phyloP scores from a whole-genome alignment of 2,797 vertebrate species.

The Otolemur crassicaudatus region DNA sequence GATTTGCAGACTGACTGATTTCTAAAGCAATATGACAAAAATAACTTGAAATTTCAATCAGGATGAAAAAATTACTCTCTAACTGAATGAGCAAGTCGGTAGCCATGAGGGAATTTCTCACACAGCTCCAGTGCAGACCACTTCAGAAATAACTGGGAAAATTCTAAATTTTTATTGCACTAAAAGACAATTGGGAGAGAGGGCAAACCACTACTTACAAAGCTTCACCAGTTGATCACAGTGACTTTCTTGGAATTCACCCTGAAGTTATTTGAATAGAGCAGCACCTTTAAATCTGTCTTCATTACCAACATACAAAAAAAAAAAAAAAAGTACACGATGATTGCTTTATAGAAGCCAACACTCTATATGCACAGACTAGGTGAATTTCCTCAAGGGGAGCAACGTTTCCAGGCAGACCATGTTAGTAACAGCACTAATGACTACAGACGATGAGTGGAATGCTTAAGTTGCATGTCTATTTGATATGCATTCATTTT shows the following conservation, averaged over 20 bases:
- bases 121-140: background rate
- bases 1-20: conserved; percentile 42
- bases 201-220: conserved; percentile 18
- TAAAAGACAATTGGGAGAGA: conserved; percentile 9
- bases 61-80: conserved; percentile 27
- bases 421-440: background rate
- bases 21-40: conserved; percentile 65
- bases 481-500: conserved; percentile 64
- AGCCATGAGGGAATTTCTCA: conserved; percentile 39
- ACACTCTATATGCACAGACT: background rate
- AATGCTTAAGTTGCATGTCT: conserved; percentile 52
- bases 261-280: conserved; percentile 42
- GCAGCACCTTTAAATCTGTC: background rate
- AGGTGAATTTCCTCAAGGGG: conserved; percentile 45
- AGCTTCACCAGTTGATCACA: background rate
- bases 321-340: background rate
- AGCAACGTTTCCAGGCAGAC: conserved; percentile 22
- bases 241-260: conserved; percentile 27
- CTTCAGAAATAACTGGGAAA: conserved; percentile 29
- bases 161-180: conserved; percentile 32
- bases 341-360: conserved; percentile 47
- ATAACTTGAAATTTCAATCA: conserved; percentile 55
- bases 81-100: background rate
- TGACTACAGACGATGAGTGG: conserved; percentile 55
- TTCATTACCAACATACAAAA: conserved; percentile 31